Evolutionary conservation across 2,797 vertebrate genomes (phyloP), one percentile per base, ranked within the genome.

Genomic region (Rhadinocentrus ornatus): DNA sequence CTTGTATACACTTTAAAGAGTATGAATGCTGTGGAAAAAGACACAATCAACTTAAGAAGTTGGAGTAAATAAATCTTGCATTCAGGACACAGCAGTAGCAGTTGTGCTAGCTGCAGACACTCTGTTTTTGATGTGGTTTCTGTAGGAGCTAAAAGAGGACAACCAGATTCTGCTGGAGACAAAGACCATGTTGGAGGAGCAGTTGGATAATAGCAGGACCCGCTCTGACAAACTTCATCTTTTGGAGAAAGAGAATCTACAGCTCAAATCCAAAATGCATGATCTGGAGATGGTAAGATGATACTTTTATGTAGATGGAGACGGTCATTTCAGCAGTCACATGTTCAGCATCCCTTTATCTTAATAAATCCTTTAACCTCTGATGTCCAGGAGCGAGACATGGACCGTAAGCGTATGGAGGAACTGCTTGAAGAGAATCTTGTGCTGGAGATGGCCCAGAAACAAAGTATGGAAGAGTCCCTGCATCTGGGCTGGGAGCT

Each of bases 391-490:
- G 97, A 99, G 83, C 94, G 95, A 53, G 98, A 99, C 88, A 90
- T 97, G 91, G 98, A 98, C 82, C 95, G 97, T 73, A 99, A 97
- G 84, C 97, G 96, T 27, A 96, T 99, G 85, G 97, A 99, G 81
- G 98, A 99, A 86, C 93, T 99, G 68, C 82, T 98, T 94, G 98
- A 99, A 92, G 97, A 99, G 94, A 99, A 99, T 78, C 95, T 99
- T 87, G 94, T 95, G 41, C 91, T 99, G 11, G 98, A 98, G 93
- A 96, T 99, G 97, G 97, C 97, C 68, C 98, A 99, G 93, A 99
- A 99, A 71, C 98, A 98, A 89, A 99, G 98, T 82, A 99, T 99
- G 97, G 97, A 99, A 56, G 98, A 99, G 84, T 99, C 97, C 4
- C 88, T 99, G 82, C 98, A 99, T 88, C 94, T 99, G 68, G 97